Conservation (phyloP, 2,888 invertebrate genomes). For the Tribolium freemani region DNA sequence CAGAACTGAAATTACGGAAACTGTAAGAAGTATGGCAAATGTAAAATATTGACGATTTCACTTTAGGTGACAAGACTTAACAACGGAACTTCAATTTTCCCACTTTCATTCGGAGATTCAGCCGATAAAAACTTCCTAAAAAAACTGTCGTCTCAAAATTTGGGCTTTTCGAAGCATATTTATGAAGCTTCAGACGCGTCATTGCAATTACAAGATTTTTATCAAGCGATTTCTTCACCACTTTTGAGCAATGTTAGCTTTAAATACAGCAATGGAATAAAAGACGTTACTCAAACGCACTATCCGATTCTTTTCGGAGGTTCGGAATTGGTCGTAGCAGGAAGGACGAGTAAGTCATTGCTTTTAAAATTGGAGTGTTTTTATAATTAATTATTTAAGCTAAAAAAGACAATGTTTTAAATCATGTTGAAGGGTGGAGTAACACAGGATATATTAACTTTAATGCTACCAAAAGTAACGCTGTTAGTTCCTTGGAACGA, state of each 20-base stretch:
- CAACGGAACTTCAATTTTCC: conserved; percentile 71
- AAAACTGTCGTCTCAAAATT: conserved; percentile 74
- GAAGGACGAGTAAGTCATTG: conserved; percentile 51
- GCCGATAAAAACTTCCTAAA: conserved; percentile 77
- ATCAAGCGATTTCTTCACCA: conserved; percentile 77
- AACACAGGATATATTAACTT: not conserved
- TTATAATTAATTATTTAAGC: conserved; percentile 43
- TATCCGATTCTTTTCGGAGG: conserved; percentile 76
- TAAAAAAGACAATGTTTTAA: conserved; percentile 47
- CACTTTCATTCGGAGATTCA: conserved; percentile 77
- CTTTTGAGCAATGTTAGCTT: conserved; percentile 75
- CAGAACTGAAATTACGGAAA: conserved; percentile 69
- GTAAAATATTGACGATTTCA: not conserved
- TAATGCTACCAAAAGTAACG: conserved; percentile 41
- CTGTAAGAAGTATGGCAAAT: conserved; percentile 54
- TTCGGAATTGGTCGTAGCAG: conserved; percentile 75
- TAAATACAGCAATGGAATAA: conserved; percentile 73
- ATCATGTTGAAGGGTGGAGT: not conserved
- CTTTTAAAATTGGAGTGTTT: no score
- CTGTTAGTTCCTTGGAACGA: conserved; percentile 49
- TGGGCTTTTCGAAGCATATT: conserved; percentile 77
- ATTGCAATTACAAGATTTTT: conserved; percentile 76
- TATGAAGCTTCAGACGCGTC: conserved; percentile 78
- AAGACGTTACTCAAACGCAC: conserved; percentile 70
- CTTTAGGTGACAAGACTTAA: conserved; percentile 66